Conservation (phyloP, 2,888 invertebrate genomes). For the Alitta virens region DNA sequence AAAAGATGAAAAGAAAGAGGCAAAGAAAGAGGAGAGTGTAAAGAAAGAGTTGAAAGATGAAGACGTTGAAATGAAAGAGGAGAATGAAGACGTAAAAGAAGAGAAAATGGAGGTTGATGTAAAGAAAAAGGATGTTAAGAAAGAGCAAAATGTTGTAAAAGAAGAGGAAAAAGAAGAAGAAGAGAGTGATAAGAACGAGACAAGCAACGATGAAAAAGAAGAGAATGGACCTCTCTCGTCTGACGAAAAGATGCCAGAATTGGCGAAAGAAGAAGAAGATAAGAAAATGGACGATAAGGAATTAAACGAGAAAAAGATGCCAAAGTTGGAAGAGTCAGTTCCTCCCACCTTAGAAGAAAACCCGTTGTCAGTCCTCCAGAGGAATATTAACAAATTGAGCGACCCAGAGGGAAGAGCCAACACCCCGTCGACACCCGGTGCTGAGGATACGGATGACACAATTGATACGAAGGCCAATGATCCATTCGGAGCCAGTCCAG, state of each 20-base stretch:
- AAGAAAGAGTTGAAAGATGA: constrained; percentile 18
- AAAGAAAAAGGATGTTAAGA: constrained; percentile 21
- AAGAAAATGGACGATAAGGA: neutral
- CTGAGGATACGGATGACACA: constrained; percentile 8
- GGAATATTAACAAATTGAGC: neutral
- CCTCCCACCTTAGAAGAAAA: neutral
- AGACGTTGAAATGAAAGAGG: constrained; percentile 10
- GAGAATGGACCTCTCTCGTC: neutral
- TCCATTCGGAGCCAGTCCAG: neutral
- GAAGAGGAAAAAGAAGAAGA: constrained; percentile 27
- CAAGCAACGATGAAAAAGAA: constrained; percentile 16
- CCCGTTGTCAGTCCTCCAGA: neutral
- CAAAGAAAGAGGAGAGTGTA: neutral
- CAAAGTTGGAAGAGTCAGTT: neutral
- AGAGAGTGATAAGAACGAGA: constrained; percentile 20
- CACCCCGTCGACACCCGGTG: neutral
- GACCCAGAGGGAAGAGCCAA: too few species aligned
- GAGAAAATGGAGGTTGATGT: constrained; percentile 15
- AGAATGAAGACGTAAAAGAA: neutral
- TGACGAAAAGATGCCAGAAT: neutral
- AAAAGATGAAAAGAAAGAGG: neutral
- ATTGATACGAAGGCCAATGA: neutral
- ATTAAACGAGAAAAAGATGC: neutral
- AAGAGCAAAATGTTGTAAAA: constrained; percentile 16
- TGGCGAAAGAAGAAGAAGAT: neutral